Evolutionary conservation across 2,797 vertebrate genomes (phyloP), one percentile per base, ranked within the genome.

Genomic region (Rhinophrynus dorsalis): DNA sequence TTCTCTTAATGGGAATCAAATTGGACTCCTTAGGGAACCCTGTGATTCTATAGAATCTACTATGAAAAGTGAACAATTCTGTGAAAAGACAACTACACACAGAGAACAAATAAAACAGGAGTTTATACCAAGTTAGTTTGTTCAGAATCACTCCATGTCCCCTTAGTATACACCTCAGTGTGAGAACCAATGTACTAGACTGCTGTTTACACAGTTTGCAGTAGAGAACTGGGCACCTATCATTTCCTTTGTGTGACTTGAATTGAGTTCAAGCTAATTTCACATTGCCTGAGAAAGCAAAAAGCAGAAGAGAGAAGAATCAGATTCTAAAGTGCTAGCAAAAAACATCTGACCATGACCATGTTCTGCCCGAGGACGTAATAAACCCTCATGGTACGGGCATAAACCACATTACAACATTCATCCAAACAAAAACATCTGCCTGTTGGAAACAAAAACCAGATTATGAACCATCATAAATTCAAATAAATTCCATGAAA

Each of bases 351-450:
- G 54, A 68, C 44, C 56, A 29, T 29, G 42, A 60, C n/a, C 13
- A 23, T 12, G 37, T 44, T 18, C 8, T 17, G 57, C 57, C 57
- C 13, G 23, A 29, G 57, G 57, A 60, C 15, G 24, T 44, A 60
- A 60, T 60, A 60, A 61, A 45, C 35, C 47, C 38, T 54, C n/a
- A 23, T 35, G 24, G 17, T 42, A 45, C 27, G 29, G 20, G 15
- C 6, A 45, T 18, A 52, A 61, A 61, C 57, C 18, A 38, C 38
- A 60, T 33, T 69, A 42, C 23, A 69, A 26, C 57, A 52, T 23
- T 42, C n/a, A 55, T 23, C 57, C 47, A 42, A 54, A 62, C 65
- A 44, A 35, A 59, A 54, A 23, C 67, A 69, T 69, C 67, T 68
- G 67, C 35, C 21, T 24, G 12, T 10, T 18, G 37, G 57, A 26